These are phyloP conservation scores for Drosophila buzzatii DNA, from an alignment of 2,888 invertebrate species.

Conservation along the genomic window DNA sequence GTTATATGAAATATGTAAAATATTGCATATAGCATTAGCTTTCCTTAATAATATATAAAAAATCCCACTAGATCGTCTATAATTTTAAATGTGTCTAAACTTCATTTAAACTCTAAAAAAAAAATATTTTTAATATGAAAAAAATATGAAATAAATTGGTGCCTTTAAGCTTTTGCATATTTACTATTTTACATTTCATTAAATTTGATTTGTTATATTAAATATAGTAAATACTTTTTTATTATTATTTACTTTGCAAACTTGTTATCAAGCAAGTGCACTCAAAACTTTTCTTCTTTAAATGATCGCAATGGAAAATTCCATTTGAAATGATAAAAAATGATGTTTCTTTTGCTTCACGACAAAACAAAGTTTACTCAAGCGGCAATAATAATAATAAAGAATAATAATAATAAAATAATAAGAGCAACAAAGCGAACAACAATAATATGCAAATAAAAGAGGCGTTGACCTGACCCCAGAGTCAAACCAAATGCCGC, in stretches of 20 bases:
- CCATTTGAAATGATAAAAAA: slow-evolving; percentile 6
- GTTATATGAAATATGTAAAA: no score
- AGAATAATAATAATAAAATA: slow-evolving; percentile 8
- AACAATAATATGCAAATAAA: slow-evolving; percentile 42
- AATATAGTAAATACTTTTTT: no score
- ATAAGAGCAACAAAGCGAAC: slow-evolving; percentile 14
- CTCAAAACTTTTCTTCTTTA: not conserved
- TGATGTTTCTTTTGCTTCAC: not conserved
- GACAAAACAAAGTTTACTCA: slow-evolving; percentile 18
- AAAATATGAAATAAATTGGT: no score
- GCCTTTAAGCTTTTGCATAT: no score
- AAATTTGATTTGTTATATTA: not conserved
- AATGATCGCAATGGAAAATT: not conserved
- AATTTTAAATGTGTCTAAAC: no score
- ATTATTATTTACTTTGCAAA: not conserved
- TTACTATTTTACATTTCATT: not conserved
- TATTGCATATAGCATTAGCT: no score
- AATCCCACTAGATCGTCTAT: no score
- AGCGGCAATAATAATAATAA: slow-evolving; percentile 10
- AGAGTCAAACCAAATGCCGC: slow-evolving; percentile 20
- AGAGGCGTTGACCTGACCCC: slow-evolving; percentile 64
- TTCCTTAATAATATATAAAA: no score
- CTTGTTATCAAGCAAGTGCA: not conserved
- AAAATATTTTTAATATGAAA: no score
- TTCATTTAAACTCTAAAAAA: no score